phyloP scores from a whole-genome alignment of 1,140 invertebrate species.

The Streblospio benedicti region DNA sequence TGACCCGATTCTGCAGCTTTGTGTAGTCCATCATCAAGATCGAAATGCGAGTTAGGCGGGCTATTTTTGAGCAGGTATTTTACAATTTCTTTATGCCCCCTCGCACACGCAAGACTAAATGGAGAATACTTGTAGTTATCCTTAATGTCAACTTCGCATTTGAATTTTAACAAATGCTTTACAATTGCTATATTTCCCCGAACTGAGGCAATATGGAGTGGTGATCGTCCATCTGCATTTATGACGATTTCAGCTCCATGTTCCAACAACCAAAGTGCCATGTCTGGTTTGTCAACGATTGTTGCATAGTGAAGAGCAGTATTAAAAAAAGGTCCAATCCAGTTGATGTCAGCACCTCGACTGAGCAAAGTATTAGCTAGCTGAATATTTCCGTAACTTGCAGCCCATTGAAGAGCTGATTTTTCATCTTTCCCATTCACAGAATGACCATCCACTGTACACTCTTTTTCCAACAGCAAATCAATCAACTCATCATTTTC shows the following conservation, averaged over 20 bases:
- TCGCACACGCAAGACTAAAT: slow-evolving; percentile 4
- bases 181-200: slow-evolving; percentile 10
- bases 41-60: background rate
- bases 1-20: slow-evolving; percentile 9
- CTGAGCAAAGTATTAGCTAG: slow-evolving; percentile 2
- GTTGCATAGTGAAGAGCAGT: slow-evolving; percentile 12
- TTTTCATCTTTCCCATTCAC: background rate
- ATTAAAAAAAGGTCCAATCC: slow-evolving; percentile 5
- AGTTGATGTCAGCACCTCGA: slow-evolving; percentile 13
- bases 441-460: background rate
- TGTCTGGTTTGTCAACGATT: slow-evolving; percentile 4
- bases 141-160: background rate
- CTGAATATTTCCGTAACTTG: slow-evolving; percentile 2
- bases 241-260: slow-evolving; percentile 4
- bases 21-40: background rate
- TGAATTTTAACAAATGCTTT: background rate
- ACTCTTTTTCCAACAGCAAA: slow-evolving; percentile 1
- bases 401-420: slow-evolving; percentile 11
- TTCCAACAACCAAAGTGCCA: slow-evolving; percentile 6
- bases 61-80: slow-evolving; percentile 4
- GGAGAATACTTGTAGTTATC: slow-evolving; percentile 9
- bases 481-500: slow-evolving; percentile 5
- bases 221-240: slow-evolving; percentile 6
- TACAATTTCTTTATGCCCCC: slow-evolving; percentile 8
- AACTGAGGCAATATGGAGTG: slow-evolving; percentile 10